Conservation (phyloP, 2,888 invertebrate species). For the Graphium colonna region DNA sequence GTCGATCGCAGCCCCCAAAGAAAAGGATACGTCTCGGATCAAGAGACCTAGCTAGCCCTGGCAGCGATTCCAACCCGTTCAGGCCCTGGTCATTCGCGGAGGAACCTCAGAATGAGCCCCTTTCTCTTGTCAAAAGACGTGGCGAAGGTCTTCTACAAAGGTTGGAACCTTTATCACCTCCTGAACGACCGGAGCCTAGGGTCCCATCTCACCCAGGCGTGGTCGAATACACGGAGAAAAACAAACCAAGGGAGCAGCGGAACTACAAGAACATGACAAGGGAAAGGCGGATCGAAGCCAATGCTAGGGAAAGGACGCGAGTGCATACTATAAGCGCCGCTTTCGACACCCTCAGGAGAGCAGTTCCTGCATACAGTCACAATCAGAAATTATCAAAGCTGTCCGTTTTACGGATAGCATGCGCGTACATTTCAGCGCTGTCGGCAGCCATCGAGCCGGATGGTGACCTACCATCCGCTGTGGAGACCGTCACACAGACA, state of each 20-base stretch:
- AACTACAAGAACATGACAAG: constrained; percentile 98
- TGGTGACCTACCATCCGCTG: constrained; percentile 86
- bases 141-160: constrained; percentile 57
- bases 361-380: constrained; percentile 95
- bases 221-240: constrained; percentile 48
- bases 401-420: constrained; percentile 94
- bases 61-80: constrained; percentile 75
- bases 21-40: constrained; percentile 83
- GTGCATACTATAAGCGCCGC: constrained; percentile 98
- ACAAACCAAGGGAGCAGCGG: constrained; percentile 82
- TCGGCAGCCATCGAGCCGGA: constrained; percentile 86
- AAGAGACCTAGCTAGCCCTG: constrained; percentile 56
- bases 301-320: constrained; percentile 94
- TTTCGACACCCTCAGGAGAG: constrained; percentile 91
- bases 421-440: constrained; percentile 94
- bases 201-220: constrained; percentile 79
- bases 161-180: constrained; percentile 57
- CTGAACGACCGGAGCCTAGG: constrained; percentile 59
- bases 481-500: constrained; percentile 93
- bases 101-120: constrained; percentile 82
- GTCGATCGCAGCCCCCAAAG: constrained; percentile 81
- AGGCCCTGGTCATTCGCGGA: constrained; percentile 83
- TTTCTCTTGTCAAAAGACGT: constrained; percentile 80
- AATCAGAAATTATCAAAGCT: constrained; percentile 96
- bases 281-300: constrained; percentile 95